Conservation (phyloP, 1,140 invertebrate species). For the Samia ricini region DNA sequence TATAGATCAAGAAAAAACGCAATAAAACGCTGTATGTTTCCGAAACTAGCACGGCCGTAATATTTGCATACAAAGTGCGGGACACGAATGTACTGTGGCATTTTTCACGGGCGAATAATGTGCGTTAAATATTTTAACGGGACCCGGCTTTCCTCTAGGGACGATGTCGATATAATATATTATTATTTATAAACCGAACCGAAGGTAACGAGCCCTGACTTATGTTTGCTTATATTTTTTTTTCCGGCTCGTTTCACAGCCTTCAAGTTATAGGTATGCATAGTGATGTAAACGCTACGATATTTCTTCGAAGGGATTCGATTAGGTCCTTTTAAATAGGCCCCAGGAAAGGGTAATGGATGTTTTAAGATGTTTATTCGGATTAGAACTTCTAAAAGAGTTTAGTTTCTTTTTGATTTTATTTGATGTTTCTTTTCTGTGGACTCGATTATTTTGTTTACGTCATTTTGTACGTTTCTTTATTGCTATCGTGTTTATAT, state of each 20-base stretch:
- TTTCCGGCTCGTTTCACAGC: constrained; percentile 8
- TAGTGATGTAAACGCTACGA: constrained; percentile 3
- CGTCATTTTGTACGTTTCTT: no score
- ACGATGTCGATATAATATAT: constrained; percentile 32
- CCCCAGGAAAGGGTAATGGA: neutral
- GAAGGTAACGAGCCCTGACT: constrained; percentile 19
- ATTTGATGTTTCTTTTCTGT: no score
- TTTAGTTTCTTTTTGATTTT: neutral
- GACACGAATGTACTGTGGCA: constrained; percentile 28
- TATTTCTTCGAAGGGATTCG: neutral
- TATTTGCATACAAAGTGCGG: constrained; percentile 44
- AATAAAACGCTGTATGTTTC: constrained; percentile 7
- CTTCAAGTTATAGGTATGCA: constrained; percentile 2
- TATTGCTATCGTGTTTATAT: no score
- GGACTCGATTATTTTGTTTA: no score
- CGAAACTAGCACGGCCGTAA: constrained; percentile 19
- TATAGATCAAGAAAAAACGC: no score
- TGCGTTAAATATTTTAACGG: constrained; percentile 42
- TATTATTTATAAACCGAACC: constrained; percentile 30
- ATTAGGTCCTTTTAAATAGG: neutral
- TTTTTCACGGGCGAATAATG: constrained; percentile 37
- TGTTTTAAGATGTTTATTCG: neutral
- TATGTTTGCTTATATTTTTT: constrained; percentile 19
- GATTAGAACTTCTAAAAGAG: neutral
- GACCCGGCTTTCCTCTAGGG: constrained; percentile 23